Evolutionary conservation across 2,888 invertebrate species (phyloP).

Genomic region (Phyto melanocephala): DNA sequence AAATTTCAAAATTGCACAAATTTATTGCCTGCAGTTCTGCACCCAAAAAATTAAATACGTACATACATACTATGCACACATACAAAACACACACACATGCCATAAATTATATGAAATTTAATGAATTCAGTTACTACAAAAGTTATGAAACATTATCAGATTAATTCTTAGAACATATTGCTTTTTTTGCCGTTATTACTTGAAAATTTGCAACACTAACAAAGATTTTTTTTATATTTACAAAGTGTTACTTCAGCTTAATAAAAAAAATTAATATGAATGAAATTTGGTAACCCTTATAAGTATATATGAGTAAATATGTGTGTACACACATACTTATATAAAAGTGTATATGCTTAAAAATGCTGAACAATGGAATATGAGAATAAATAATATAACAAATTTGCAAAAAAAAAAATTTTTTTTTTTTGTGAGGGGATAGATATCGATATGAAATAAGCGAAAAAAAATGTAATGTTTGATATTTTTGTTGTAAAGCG

Average conservation of each 20-base stretch:
- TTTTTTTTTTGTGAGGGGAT: background rate
- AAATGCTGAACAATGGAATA: constrained; percentile 14
- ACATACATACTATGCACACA: too few species aligned
- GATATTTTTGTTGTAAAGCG: too few species aligned
- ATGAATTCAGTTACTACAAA: constrained; percentile 10
- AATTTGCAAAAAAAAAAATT: background rate
- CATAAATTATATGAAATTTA: constrained; percentile 55
- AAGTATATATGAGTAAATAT: background rate
- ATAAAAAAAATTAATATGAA: constrained; percentile 43
- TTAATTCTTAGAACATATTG: constrained; percentile 33
- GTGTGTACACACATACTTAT: too few species aligned
- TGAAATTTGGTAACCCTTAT: constrained; percentile 45
- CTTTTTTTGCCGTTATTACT: background rate
- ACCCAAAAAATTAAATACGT: constrained; percentile 6
- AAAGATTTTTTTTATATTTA: too few species aligned
- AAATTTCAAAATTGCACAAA: constrained; percentile 8
- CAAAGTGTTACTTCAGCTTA: background rate
- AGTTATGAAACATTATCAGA: constrained; percentile 42
- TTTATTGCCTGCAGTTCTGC: constrained; percentile 25
- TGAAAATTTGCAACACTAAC: background rate
- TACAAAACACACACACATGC: constrained; percentile 15
- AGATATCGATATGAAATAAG: background rate
- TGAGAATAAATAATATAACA: background rate
- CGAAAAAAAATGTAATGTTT: background rate
- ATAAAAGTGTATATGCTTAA: too few species aligned